Conservation (phyloP, 2,888 invertebrate genomes). For the Pemphredon lugubris region DNA sequence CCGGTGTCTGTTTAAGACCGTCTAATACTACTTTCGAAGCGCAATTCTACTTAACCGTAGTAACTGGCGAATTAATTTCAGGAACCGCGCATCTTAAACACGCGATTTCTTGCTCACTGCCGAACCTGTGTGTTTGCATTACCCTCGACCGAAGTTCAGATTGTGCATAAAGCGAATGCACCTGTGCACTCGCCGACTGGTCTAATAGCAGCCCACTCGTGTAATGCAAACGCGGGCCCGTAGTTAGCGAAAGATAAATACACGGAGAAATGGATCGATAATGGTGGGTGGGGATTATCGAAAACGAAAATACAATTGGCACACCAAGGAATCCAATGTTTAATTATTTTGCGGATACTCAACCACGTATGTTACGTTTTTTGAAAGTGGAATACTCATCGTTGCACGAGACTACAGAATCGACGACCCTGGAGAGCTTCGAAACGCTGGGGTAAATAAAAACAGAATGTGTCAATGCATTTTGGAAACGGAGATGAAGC, state of each 20-base stretch:
- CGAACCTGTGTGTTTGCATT: constrained; percentile 11
- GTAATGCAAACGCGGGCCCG: background rate
- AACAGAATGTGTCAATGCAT: too few species aligned
- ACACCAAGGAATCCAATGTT: too few species aligned
- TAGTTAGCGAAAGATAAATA: background rate
- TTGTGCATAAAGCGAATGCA: constrained; percentile 24
- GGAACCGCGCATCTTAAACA: constrained; percentile 30
- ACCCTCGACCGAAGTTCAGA: constrained; percentile 18
- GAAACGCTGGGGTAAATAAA: too few species aligned
- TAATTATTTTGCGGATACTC: too few species aligned
- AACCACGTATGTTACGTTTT: too few species aligned
- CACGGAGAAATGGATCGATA: background rate
- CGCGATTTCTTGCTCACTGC: constrained; percentile 22
- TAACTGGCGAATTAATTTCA: constrained; percentile 46
- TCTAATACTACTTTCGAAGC: constrained; percentile 41
- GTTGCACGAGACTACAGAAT: too few species aligned
- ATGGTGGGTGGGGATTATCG: background rate
- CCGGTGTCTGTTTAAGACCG: too few species aligned
- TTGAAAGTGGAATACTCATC: too few species aligned
- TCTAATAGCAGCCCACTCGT: background rate
- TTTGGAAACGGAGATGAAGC: too few species aligned
- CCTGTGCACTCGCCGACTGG: constrained; percentile 3
- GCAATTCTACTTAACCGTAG: constrained; percentile 24
- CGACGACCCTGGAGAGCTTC: too few species aligned
- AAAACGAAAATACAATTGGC: background rate